phyloP scores from a whole-genome alignment of 2,113 vertebrate species.

The Smithornis capensis region DNA sequence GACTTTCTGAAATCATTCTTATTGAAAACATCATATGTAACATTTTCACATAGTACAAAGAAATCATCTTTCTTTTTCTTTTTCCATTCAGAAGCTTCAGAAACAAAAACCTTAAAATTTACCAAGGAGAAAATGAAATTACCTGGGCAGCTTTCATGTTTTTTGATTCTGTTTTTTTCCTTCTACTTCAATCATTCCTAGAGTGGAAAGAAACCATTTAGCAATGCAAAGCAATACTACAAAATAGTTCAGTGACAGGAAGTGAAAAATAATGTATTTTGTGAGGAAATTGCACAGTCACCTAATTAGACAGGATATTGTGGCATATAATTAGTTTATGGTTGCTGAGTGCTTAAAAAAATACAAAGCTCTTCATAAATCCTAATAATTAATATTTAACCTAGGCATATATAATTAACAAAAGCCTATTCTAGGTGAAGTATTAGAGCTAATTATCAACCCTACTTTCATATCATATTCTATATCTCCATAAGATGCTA shows the following conservation, averaged over 20 bases:
- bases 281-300: slow-evolving; percentile 47
- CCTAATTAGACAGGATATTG: slow-evolving; percentile 60
- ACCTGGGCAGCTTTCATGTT: background rate
- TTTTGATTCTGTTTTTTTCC: background rate
- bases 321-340: slow-evolving; percentile 63
- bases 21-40: background rate
- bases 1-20: background rate
- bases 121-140: background rate
- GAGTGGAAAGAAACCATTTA: slow-evolving; percentile 16
- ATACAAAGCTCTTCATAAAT: slow-evolving; percentile 41
- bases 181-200: background rate
- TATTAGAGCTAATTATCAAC: slow-evolving; percentile 31
- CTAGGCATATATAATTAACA: slow-evolving; percentile 57
- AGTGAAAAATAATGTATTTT: slow-evolving; percentile 51
- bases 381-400: slow-evolving; percentile 59
- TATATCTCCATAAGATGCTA: background rate
- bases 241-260: slow-evolving; percentile 22
- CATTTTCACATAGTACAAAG: background rate
- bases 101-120: background rate
- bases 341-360: slow-evolving; percentile 49
- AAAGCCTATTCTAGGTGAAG: background rate
- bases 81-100: background rate
- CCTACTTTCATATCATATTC: background rate
- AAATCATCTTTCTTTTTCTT: background rate
- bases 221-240: background rate